Conservation (phyloP, 2,113 vertebrate species). For the Microtus montanus region DNA sequence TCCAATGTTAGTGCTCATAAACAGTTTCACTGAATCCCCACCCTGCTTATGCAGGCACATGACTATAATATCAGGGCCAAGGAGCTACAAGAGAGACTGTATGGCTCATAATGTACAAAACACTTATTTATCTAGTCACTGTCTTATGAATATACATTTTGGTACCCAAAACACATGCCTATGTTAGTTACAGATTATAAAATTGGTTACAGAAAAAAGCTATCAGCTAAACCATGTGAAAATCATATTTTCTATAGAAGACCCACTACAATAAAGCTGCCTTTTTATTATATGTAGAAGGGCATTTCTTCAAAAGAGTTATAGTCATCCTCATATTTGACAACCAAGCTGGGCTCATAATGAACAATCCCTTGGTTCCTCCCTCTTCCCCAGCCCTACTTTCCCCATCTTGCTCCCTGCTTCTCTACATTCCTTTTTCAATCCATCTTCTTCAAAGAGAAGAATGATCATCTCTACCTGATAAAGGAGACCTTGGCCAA, state of each 20-base stretch:
- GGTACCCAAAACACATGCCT: not conserved
- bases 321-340: not conserved
- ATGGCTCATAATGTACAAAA: not conserved
- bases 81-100: not conserved
- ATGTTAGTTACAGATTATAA: constrained; percentile 8
- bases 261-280: not conserved
- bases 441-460: not conserved
- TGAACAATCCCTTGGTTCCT: not conserved
- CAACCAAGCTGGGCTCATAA: not conserved
- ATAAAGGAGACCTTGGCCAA: not conserved
- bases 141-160: not conserved
- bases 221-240: constrained; percentile 16
- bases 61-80: not conserved
- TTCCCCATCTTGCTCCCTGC: no score
- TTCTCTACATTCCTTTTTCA: not conserved
- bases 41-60: not conserved
- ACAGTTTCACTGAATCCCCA: not conserved
- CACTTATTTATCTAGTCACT: not conserved
- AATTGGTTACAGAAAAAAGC: not conserved
- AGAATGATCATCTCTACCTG: constrained; percentile 14
- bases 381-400: accelerated
- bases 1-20: not conserved
- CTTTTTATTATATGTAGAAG: not conserved
- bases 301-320: not conserved
- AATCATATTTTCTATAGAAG: not conserved